Conservation (phyloP, 2,113 vertebrate genomes). For the Monopterus albus region DNA sequence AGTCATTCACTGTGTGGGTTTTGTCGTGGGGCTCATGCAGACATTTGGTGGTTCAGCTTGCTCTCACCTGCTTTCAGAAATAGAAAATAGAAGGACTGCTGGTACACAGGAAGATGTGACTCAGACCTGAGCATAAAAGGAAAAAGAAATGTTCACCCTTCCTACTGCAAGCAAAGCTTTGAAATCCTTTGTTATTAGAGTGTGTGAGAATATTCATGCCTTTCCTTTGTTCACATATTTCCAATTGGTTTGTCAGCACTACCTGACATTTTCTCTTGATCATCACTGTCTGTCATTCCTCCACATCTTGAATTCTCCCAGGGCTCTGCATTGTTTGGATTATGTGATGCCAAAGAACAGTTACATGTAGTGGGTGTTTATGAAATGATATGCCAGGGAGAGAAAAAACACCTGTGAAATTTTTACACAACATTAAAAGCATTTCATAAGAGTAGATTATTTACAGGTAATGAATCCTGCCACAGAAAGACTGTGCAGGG, state of each 20-base stretch:
- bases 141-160: neutral
- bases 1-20: neutral
- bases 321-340: neutral
- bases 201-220: slow-evolving; percentile 7
- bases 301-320: neutral
- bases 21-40: neutral
- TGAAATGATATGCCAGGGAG: too few relatives aligned
- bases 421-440: too few relatives aligned
- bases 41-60: neutral
- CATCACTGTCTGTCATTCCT: neutral
- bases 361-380: too few relatives aligned
- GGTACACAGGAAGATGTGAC: slow-evolving; percentile 19
- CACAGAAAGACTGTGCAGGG: too few relatives aligned
- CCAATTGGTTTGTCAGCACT: slow-evolving; percentile 18
- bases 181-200: neutral
- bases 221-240: slow-evolving; percentile 30
- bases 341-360: neutral
- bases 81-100: neutral
- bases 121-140: neutral
- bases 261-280: slow-evolving; percentile 31
- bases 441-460: too few relatives aligned
- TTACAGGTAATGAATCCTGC: too few relatives aligned
- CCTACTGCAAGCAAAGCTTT: neutral
- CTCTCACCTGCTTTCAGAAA: slow-evolving; percentile 11
- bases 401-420: too few relatives aligned